phyloP scores from a whole-genome alignment of 1,140 invertebrate genomes.

The Drosophila virilis region DNA sequence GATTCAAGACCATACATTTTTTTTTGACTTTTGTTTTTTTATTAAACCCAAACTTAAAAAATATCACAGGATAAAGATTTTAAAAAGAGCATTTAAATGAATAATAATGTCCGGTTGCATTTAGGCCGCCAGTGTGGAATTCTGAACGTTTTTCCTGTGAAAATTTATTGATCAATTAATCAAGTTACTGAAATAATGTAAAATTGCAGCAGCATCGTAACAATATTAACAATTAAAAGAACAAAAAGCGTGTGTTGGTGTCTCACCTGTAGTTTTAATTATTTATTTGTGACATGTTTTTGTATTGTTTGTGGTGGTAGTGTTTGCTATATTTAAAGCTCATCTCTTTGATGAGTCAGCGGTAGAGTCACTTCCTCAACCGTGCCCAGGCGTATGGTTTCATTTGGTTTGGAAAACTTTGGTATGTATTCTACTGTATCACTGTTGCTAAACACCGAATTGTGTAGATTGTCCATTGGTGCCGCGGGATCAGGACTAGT shows the following conservation, averaged over 20 bases:
- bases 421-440: constrained; percentile 83
- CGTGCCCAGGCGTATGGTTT: constrained; percentile 73
- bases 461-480: constrained; percentile 57
- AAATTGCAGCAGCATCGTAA: neutral
- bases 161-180: constrained; percentile 2
- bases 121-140: constrained; percentile 42
- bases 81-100: constrained; percentile 68
- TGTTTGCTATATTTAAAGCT: constrained; percentile 59
- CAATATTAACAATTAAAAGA: constrained; percentile 11
- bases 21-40: constrained; percentile 46
- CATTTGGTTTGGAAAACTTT: constrained; percentile 68
- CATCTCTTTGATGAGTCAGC: constrained; percentile 60
- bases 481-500: constrained; percentile 84
- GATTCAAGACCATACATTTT: neutral
- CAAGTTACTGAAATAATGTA: neutral
- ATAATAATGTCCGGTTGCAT: constrained; percentile 49
- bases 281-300: constrained; percentile 55
- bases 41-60: constrained; percentile 78
- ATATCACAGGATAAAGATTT: constrained; percentile 75
- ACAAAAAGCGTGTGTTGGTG: constrained; percentile 37
- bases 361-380: constrained; percentile 75
- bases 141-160: constrained; percentile 63
- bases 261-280: constrained; percentile 69
- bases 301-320: constrained; percentile 27
- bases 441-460: constrained; percentile 78